Evolutionary conservation across 2,888 invertebrate genomes (phyloP).

Genomic region (Eugnorisma glareosa): DNA sequence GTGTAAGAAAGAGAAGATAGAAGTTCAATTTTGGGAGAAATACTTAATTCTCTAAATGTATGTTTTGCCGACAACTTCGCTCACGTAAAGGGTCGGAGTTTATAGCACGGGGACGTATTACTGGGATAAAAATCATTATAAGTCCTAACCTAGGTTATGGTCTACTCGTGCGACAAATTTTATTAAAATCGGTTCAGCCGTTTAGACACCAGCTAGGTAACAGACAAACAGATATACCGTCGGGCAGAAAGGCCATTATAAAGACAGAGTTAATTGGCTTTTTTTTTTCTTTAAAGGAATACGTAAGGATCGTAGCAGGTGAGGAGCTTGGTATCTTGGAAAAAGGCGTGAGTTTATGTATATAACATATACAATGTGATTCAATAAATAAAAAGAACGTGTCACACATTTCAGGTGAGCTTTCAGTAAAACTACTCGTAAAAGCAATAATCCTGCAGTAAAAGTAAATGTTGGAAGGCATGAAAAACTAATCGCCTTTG

Average conservation of each 20-base stretch:
- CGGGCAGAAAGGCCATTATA: neutral
- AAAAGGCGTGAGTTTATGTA: no score
- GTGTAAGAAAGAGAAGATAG: conserved; percentile 9
- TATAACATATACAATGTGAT: no score
- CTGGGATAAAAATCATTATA: neutral
- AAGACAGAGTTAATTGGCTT: neutral
- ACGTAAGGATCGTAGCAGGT: no score
- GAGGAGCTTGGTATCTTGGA: no score
- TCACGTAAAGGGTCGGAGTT: neutral
- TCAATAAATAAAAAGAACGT: neutral
- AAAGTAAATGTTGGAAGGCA: neutral
- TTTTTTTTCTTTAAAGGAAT: no score
- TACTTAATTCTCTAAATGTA: neutral
- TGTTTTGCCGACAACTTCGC: neutral
- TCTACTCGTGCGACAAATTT: neutral
- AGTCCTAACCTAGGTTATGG: neutral
- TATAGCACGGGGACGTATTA: neutral
- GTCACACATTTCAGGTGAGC: neutral
- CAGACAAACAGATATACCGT: neutral
- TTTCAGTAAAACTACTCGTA: neutral
- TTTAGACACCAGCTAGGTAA: neutral
- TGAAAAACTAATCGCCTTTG: neutral
- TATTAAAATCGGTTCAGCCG: neutral
- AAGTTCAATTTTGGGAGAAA: conserved; percentile 25
- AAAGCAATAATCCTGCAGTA: neutral